Evolutionary conservation across 1,140 invertebrate species (phyloP), one percentile per base, ranked within the genome.

Genomic region (Aphaenogaster floridana): DNA sequence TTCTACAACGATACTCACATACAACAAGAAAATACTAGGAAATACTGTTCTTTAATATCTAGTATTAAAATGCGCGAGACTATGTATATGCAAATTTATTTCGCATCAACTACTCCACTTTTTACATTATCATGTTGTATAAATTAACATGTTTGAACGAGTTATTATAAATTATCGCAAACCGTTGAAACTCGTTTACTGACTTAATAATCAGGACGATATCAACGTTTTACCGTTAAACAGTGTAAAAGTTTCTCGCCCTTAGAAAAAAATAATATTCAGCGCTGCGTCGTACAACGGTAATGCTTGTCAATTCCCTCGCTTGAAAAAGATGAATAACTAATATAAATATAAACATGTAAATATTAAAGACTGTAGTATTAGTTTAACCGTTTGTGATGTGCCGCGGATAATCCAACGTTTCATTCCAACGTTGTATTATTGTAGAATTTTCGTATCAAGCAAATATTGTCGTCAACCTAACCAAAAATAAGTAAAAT

Each of bases 81-180:
- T n/a, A 69, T 69, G 42, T 69, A 8, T 5, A 48, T 48, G 63
- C 7, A 3, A 69, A 28, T 48, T 7, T 69, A 1, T 69, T 6
- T 1, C n/a, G 11, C 6, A 9, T 54, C 0, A 61, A 21, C 39
- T 66, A 66, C 17, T 21, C 5, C 21, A 48, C 64, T 45, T 69
- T 48, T 48, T 15, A 28, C 15, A 21, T 69, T 69, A 69, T 69
- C 66, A 21, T 11, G 8, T 69, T 48, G 66, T 34, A 28, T 69
- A 48, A 28, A 48, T 69, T 48, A 69, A 69, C 66, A 69, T 50
- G 0, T 48, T 69, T 15, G 21, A 69, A 48, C 6, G 5, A 48
- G 34, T 69, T 50, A 68, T 68, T 45, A 48, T 15, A 28, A 69
- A 69, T 50, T 48, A 69, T 69, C 13, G 6, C 5, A 69, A 68